A percentile compares a stretch with the other conserved stretches of the same genome.
Conservation (phyloP, 2,888 invertebrate genomes). For the Drosophila lutescens region DNA sequence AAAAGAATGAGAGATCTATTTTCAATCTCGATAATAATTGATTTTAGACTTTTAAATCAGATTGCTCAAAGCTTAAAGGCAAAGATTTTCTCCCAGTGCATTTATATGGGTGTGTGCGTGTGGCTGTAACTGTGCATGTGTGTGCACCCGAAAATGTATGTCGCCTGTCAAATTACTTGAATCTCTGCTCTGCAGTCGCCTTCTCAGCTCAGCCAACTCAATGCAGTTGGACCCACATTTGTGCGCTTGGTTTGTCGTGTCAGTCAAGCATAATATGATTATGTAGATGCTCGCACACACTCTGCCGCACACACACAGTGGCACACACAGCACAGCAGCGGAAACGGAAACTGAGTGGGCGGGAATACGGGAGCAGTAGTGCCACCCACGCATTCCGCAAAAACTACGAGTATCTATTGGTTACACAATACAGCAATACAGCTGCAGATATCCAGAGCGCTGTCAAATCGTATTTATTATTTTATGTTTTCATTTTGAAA, state of each 20-base stretch:
- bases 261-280: conserved; percentile 80
- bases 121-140: conserved; percentile 41
- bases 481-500: conserved; percentile 82
- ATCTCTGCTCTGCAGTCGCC: conserved; percentile 62
- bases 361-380: background rate
- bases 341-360: conserved; percentile 33
- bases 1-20: no score
- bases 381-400: conserved; percentile 14
- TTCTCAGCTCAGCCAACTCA: conserved; percentile 44
- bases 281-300: conserved; percentile 66
- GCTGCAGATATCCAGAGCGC: conserved; percentile 43
- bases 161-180: conserved; percentile 80
- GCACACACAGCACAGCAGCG: conserved; percentile 23
- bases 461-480: conserved; percentile 83
- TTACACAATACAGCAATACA: conserved; percentile 39
- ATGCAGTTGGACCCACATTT: conserved; percentile 77
- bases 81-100: background rate
- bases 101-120: conserved; percentile 12
- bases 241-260: conserved; percentile 77
- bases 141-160: conserved; percentile 74
- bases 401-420: conserved; percentile 50
- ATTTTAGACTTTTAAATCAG: background rate
- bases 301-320: conserved; percentile 9
- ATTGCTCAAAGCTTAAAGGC: no score
- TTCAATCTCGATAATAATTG: no score